A percentile compares a stretch with the other conserved stretches of the same genome.
These are phyloP conservation scores for Ailurus styani DNA, from an alignment of 2,113 vertebrate genomes.

Conservation along the genomic window DNA sequence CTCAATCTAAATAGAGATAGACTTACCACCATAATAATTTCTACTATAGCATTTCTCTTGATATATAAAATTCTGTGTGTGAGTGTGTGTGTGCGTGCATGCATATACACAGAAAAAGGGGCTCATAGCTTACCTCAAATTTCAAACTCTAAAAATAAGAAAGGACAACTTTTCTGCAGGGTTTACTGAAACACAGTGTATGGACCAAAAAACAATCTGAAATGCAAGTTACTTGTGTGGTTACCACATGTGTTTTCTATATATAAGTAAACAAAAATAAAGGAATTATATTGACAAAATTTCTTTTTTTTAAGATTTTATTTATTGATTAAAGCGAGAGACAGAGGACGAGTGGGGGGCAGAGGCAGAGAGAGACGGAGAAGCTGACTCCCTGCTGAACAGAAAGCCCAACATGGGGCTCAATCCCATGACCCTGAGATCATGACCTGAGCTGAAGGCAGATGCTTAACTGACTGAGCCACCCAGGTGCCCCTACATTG, in stretches of 20 bases:
- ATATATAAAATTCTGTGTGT: neutral
- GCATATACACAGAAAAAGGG: neutral
- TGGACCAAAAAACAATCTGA: neutral
- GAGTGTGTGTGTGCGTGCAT: no score
- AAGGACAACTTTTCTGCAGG: neutral
- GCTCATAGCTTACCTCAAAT: neutral
- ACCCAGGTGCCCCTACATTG: no score
- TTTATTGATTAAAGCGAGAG: no score
- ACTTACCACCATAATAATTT: neutral
- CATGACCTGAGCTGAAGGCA: no score
- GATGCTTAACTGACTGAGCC: no score
- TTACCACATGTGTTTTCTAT: neutral
- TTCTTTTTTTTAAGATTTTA: neutral
- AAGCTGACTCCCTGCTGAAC: no score
- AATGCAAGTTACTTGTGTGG: neutral
- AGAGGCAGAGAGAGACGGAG: no score
- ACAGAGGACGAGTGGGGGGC: no score
- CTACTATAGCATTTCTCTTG: neutral
- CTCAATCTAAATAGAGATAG: neutral
- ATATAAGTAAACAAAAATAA: neutral
- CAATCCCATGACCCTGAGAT: no score
- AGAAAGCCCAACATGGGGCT: no score
- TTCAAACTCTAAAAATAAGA: neutral
- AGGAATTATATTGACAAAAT: neutral
- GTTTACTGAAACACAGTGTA: neutral